Evolutionary conservation across 2,888 invertebrate genomes (phyloP).

Genomic region (Hetaerina titia): DNA sequence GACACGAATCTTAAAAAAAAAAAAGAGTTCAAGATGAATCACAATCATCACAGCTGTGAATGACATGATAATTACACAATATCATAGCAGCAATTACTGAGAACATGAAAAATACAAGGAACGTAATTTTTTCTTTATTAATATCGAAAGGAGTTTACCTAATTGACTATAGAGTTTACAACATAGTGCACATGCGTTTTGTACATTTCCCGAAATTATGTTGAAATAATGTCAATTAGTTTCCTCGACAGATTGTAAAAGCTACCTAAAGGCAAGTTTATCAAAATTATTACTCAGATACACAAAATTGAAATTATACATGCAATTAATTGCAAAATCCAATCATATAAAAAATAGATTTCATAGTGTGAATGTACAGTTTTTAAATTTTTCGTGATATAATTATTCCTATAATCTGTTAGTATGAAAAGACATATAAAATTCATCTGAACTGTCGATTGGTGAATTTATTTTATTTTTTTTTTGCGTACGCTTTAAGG

Average conservation of each 20-base stretch:
- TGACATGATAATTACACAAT: background rate
- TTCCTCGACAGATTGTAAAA: constrained; percentile 47
- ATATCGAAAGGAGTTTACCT: constrained; percentile 25
- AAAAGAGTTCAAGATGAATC: background rate
- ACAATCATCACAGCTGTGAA: background rate
- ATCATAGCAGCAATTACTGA: background rate
- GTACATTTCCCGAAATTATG: constrained; percentile 15
- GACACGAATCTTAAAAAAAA: background rate
- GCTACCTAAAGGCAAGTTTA: constrained; percentile 47
- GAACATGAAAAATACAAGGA: constrained; percentile 37
- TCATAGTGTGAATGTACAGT: constrained; percentile 60
- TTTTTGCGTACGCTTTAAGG: background rate
- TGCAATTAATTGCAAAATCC: constrained; percentile 57
- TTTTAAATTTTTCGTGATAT: constrained; percentile 23
- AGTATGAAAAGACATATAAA: constrained; percentile 64
- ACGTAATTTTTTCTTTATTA: background rate
- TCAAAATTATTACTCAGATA: constrained; percentile 47
- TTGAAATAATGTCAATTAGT: constrained; percentile 40
- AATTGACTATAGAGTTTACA: constrained; percentile 51
- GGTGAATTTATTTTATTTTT: constrained; percentile 28
- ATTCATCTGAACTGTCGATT: constrained; percentile 40
- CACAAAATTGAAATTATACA: constrained; percentile 51
- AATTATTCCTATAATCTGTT: constrained; percentile 34
- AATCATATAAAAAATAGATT: constrained; percentile 66
- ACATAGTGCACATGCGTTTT: background rate